Evolutionary conservation across 2,888 invertebrate genomes (phyloP).

Genomic region (Trileptium ribeirensis): DNA sequence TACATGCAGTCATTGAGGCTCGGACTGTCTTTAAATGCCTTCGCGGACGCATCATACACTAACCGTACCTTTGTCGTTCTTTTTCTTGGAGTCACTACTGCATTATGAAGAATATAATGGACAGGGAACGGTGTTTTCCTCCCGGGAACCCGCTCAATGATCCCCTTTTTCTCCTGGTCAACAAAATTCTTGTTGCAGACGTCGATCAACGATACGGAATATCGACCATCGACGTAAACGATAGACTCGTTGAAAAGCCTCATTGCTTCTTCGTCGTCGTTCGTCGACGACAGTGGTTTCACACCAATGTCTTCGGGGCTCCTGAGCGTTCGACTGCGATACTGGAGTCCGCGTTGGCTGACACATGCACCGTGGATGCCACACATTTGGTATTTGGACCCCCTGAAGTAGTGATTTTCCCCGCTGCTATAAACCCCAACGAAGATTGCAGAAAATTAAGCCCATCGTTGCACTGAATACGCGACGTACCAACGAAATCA

Average conservation of each 20-base stretch:
- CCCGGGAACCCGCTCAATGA: conserved; percentile 23
- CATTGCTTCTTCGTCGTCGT: not conserved
- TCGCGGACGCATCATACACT: conserved; percentile 38
- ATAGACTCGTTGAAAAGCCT: not conserved
- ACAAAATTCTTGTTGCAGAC: conserved; percentile 20
- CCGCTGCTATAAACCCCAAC: not conserved
- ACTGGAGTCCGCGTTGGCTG: not conserved
- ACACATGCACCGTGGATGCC: not conserved
- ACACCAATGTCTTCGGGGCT: not conserved
- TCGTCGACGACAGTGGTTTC: not conserved
- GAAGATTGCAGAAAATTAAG: not conserved
- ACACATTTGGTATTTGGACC: not conserved
- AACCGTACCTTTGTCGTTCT: conserved; percentile 34
- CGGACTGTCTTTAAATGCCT: conserved; percentile 13
- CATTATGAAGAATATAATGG: conserved; percentile 35
- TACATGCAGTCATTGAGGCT: conserved; percentile 35
- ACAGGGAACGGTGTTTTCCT: not conserved
- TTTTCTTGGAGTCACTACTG: conserved; percentile 29
- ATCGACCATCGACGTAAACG: not conserved
- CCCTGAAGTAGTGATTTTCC: not conserved
- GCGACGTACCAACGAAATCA: not conserved
- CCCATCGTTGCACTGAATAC: not conserved
- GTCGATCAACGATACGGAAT: conserved; percentile 1
- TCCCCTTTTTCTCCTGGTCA: conserved; percentile 19
- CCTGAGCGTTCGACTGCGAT: not conserved